phyloP scores from a whole-genome alignment of 2,797 vertebrate species.

The Epinephelus awoara region DNA sequence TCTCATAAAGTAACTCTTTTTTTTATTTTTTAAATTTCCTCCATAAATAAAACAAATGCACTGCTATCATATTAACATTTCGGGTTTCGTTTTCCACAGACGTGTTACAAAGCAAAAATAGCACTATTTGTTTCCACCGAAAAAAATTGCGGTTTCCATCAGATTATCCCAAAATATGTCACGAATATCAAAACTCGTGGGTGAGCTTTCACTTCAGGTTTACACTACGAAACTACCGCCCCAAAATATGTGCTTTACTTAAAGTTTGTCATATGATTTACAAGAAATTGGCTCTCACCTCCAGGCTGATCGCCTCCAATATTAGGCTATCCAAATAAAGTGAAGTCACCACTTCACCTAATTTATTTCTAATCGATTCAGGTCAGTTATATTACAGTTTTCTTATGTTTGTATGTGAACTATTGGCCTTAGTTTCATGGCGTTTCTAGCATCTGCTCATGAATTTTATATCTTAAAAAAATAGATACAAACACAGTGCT shows the following conservation, averaged over 20 bases:
- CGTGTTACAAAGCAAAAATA: background rate
- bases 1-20: background rate
- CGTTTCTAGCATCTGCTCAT: background rate
- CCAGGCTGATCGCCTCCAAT: background rate
- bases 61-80: too few species aligned
- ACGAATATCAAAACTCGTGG: conserved; percentile 27
- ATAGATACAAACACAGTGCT: too few species aligned
- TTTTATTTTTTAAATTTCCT: background rate
- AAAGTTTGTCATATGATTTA: conserved; percentile 72
- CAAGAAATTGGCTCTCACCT: conserved; percentile 58
- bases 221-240: background rate
- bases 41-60: background rate
- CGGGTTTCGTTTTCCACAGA: background rate
- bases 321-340: background rate
- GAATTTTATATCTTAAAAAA: background rate
- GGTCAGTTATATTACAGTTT: too few species aligned
- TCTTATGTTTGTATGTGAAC: background rate
- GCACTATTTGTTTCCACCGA: background rate
- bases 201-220: conserved; percentile 53
- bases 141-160: conserved; percentile 4
- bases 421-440: too few species aligned
- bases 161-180: conserved; percentile 5
- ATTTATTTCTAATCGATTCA: too few species aligned
- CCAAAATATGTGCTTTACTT: conserved; percentile 53
- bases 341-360: too few species aligned